phyloP scores from a whole-genome alignment of 2,113 vertebrate genomes.

The Columba janthina region DNA sequence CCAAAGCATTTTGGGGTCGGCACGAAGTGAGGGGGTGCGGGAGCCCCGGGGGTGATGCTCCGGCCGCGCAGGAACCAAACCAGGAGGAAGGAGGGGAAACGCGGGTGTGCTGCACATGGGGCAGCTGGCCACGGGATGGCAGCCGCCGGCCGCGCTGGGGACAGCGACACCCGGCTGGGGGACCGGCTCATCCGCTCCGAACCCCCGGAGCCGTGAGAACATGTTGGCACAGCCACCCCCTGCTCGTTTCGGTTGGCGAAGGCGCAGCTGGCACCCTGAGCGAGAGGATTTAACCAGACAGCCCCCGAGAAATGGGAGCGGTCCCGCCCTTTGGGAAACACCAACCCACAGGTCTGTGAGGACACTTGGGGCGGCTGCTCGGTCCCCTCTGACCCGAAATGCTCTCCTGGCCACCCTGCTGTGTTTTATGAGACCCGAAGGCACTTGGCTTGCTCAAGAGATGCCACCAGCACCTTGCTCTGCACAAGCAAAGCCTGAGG shows the following conservation, averaged over 20 bases:
- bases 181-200: no score
- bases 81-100: rapidly evolving
- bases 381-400: neutral
- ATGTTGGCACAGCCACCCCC: neutral
- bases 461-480: neutral
- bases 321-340: neutral
- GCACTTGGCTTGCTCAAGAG: neutral
- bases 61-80: no score
- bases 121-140: neutral
- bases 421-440: neutral
- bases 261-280: neutral
- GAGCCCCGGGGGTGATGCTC: no score
- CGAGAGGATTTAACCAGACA: neutral
- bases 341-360: neutral
- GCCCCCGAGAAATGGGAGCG: neutral
- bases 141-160: neutral
- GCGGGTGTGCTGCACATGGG: rapidly evolving
- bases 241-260: neutral
- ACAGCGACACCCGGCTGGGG: no score
- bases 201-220: no score
- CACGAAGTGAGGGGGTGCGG: neutral
- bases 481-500: neutral
- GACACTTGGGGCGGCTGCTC: neutral
- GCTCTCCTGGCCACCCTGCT: neutral
- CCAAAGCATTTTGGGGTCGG: neutral